A percentile compares a stretch with the other conserved stretches of the same genome.
Conservation (phyloP, 2,797 vertebrate genomes). For the Falco rusticolus region DNA sequence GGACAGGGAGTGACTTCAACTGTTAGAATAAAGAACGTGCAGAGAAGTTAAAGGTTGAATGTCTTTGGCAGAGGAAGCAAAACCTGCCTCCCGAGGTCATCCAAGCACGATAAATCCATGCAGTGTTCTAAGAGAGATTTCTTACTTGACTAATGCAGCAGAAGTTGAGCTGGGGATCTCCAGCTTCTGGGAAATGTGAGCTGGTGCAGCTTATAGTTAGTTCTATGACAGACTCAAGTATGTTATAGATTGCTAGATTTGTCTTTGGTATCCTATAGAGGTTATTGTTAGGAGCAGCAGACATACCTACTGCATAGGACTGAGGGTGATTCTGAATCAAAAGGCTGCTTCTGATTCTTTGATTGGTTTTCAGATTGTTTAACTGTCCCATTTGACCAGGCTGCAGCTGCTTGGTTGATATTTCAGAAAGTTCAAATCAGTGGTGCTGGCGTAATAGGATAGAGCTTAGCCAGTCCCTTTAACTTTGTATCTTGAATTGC, state of each 20-base stretch:
- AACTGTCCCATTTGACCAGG: neutral
- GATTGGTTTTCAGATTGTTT: neutral
- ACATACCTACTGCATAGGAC: neutral
- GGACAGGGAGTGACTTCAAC: neutral
- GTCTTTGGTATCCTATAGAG: neutral
- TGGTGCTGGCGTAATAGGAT: neutral
- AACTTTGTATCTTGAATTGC: neutral
- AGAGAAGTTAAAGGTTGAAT: conserved; percentile 22
- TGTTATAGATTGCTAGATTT: neutral
- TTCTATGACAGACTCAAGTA: neutral
- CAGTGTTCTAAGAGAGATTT: neutral
- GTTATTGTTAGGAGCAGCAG: neutral
- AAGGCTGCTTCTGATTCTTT: neutral
- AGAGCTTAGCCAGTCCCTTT: neutral
- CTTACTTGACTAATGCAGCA: neutral
- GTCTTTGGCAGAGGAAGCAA: conserved; percentile 28
- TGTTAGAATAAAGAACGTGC: conserved; percentile 16
- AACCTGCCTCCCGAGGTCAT: conserved; percentile 18
- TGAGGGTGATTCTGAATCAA: neutral
- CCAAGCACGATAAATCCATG: conserved; percentile 12
- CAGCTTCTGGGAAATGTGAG: neutral
- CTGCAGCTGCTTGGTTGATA: neutral
- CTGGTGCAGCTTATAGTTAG: neutral
- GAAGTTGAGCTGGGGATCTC: conserved; percentile 1
- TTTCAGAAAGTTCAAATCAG: neutral